Conservation (phyloP, 2,888 invertebrate species). For the Antitype chi region DNA sequence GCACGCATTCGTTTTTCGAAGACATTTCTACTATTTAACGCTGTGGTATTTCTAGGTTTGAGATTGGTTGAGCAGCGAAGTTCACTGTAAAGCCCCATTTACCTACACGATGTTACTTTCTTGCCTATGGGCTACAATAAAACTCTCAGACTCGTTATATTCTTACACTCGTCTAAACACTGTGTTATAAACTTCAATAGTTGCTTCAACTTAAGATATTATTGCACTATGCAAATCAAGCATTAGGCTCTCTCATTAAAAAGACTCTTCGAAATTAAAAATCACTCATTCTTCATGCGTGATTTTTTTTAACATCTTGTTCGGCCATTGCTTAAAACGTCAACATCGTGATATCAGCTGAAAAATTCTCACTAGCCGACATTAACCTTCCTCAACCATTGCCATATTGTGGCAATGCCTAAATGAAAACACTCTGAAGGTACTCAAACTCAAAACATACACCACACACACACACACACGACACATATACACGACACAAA, state of each 20-base stretch:
- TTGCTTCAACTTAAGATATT: neutral
- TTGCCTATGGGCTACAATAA: neutral
- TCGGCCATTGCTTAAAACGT: neutral
- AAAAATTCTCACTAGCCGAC: neutral
- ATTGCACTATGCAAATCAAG: neutral
- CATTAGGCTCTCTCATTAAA: neutral
- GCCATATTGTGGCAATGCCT: neutral
- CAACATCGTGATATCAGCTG: neutral
- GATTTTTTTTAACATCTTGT: too few species aligned
- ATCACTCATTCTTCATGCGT: neutral
- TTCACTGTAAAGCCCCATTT: too few species aligned
- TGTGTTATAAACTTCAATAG: neutral
- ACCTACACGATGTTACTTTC: neutral
- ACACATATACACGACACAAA: too few species aligned
- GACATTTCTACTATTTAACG: neutral
- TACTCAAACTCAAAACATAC: neutral
- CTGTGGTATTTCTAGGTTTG: neutral
- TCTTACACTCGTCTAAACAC: neutral
- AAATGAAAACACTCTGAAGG: neutral
- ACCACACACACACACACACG: too few species aligned
- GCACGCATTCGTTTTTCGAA: conserved; percentile 15
- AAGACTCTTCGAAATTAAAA: neutral
- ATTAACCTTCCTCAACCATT: neutral
- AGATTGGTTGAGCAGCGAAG: neutral
- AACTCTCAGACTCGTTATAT: too few species aligned